A percentile compares a stretch with the other conserved stretches of the same genome.
Conservation (phyloP, 2,113 vertebrate species). For the rabbit (Oryctolagus cuniculus) region DNA sequence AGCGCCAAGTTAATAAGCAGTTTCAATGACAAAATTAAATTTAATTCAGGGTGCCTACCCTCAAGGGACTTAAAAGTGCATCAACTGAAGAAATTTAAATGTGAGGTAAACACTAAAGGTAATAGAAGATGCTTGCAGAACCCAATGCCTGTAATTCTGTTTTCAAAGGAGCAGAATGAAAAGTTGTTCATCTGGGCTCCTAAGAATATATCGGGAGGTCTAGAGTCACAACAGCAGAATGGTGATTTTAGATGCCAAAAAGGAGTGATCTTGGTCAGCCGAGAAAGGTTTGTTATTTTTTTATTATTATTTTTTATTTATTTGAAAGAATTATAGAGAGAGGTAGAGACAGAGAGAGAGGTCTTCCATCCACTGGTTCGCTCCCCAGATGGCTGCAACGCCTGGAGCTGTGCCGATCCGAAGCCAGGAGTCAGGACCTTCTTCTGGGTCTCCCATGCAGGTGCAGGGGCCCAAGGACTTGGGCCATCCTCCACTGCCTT, state of each 20-base stretch:
- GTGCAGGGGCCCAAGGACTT: no score
- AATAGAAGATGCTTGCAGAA: conserved; percentile 25
- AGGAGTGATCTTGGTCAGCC: background rate
- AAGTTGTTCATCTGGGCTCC: background rate
- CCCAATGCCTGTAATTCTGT: background rate
- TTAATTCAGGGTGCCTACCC: conserved; percentile 22
- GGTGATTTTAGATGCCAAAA: background rate
- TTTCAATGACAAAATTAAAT: conserved; percentile 46
- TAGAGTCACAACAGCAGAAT: background rate
- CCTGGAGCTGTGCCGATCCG: no score
- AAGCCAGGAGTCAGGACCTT: no score
- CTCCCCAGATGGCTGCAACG: no score
- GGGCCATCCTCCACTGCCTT: no score
- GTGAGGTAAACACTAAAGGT: background rate
- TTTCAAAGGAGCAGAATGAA: background rate
- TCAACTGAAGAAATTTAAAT: conserved; percentile 44
- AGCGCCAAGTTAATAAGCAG: conserved; percentile 42
- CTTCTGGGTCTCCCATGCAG: no score
- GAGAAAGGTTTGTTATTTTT: no score
- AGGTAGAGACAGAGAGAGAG: no score
- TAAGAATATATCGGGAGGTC: background rate
- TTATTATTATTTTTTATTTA: no score
- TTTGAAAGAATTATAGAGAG: no score
- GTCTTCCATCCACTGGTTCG: no score
- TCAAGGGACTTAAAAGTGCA: background rate